A percentile compares a stretch with the other conserved stretches of the same genome.
These are phyloP conservation scores for Scaeva pyrastri DNA, from an alignment of 2,888 invertebrate genomes.

Conservation along the genomic window DNA sequence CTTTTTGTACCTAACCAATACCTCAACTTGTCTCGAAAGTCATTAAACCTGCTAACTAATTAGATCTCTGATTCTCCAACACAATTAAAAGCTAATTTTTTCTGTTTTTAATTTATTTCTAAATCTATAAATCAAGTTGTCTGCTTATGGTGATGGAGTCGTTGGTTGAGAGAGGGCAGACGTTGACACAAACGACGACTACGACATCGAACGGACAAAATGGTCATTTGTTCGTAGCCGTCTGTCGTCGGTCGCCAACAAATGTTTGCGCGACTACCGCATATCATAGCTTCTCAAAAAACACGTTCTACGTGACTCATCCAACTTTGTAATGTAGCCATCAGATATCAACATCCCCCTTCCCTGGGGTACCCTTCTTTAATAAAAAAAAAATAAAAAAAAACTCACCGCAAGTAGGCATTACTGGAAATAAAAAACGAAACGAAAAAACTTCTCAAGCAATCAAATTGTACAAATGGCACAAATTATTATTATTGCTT, in stretches of 20 bases:
- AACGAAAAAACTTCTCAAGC: conserved; percentile 47
- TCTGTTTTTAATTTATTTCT: conserved; percentile 11
- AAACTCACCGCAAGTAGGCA: conserved; percentile 28
- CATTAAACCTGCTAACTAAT: conserved; percentile 45
- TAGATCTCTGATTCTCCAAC: conserved; percentile 50
- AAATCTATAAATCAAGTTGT: conserved; percentile 54
- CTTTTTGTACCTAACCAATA: neutral
- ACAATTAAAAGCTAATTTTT: conserved; percentile 65
- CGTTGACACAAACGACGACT: neutral
- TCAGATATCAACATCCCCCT: conserved; percentile 15
- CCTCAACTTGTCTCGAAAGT: conserved; percentile 3
- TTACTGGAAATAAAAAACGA: conserved; percentile 3
- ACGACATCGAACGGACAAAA: neutral
- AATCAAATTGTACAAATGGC: conserved; percentile 70
- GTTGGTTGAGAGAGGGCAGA: neutral
- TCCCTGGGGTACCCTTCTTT: neutral
- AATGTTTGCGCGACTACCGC: conserved; percentile 29
- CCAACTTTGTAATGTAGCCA: conserved; percentile 20
- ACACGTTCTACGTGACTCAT: conserved; percentile 66
- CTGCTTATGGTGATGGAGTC: neutral
- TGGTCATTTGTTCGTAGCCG: conserved; percentile 13
- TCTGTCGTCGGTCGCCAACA: conserved; percentile 27
- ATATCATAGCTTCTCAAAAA: conserved; percentile 31
- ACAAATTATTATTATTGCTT: conserved; percentile 59
- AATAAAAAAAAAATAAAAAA: neutral